Evolutionary conservation across 1,140 invertebrate species (phyloP).

Genomic region (Macrobrachium rosenbergii): DNA sequence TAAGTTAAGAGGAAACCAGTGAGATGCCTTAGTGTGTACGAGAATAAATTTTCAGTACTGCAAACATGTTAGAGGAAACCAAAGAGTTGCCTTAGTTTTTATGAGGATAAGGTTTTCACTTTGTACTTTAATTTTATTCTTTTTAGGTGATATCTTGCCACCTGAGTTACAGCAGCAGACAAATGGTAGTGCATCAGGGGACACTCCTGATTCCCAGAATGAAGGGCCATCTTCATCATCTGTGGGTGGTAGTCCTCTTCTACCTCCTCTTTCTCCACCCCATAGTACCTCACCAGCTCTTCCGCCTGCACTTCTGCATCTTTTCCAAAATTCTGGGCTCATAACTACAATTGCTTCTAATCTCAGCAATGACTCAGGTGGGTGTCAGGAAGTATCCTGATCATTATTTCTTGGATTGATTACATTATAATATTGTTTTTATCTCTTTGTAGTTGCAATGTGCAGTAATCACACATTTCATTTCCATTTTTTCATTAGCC

Average conservation of each 20-base stretch:
- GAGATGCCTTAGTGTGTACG: too few relatives aligned
- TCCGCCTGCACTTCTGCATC: slow-evolving; percentile 80
- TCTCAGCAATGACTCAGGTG: slow-evolving; percentile 91
- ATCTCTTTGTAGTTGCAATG: too few relatives aligned
- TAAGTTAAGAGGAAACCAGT: too few relatives aligned
- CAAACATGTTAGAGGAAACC: too few relatives aligned
- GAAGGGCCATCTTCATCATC: slow-evolving; percentile 22
- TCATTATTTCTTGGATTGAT: too few relatives aligned
- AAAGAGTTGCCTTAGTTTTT: too few relatives aligned
- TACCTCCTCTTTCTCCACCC: slow-evolving; percentile 35
- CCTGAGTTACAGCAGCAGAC: slow-evolving; percentile 46
- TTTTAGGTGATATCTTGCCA: slow-evolving; percentile 45
- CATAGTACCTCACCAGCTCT: slow-evolving; percentile 70
- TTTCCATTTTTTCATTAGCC: too few relatives aligned
- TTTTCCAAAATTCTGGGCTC: slow-evolving; percentile 85
- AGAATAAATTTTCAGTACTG: too few relatives aligned
- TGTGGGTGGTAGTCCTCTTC: background rate
- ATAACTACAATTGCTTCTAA: slow-evolving; percentile 91
- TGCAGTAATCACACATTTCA: too few relatives aligned
- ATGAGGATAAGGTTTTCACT: too few relatives aligned
- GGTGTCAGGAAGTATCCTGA: slow-evolving; percentile 28
- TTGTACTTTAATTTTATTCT: background rate
- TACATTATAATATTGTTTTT: too few relatives aligned
- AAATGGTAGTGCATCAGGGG: slow-evolving; percentile 19
- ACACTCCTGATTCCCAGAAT: slow-evolving; percentile 30